Evolutionary conservation across 2,888 invertebrate genomes (phyloP).

Genomic region (Coelopa pilipes): DNA sequence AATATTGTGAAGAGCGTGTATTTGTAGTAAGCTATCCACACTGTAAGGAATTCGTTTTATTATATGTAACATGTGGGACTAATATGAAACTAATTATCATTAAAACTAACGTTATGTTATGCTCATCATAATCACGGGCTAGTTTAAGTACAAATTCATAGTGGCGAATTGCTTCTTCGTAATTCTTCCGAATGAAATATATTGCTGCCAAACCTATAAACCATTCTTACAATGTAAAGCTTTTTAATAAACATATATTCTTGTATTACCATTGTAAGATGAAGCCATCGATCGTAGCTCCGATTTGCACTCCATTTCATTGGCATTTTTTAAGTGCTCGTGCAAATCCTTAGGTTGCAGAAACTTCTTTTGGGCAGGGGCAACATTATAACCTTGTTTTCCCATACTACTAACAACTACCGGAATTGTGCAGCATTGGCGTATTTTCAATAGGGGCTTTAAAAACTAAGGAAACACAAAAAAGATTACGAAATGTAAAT

Average conservation of each 20-base stretch:
- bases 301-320: conserved; percentile 72
- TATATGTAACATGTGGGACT: neutral
- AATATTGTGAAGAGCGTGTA: conserved; percentile 77
- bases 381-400: conserved; percentile 53
- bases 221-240: neutral
- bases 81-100: neutral
- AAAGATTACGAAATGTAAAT: conserved; percentile 2
- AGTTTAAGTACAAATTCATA: conserved; percentile 74
- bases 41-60: conserved; percentile 45
- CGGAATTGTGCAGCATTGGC: conserved; percentile 80
- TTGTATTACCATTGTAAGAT: conserved; percentile 71
- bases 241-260: no score
- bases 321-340: conserved; percentile 73
- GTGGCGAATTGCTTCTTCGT: conserved; percentile 69
- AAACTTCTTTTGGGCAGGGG: conserved; percentile 65
- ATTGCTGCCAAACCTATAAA: conserved; percentile 72
- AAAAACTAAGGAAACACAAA: conserved; percentile 65
- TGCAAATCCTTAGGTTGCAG: conserved; percentile 75
- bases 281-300: conserved; percentile 73
- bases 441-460: conserved; percentile 73
- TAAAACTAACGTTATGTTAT: conserved; percentile 54
- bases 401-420: conserved; percentile 64
- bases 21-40: conserved; percentile 74
- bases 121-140: conserved; percentile 56
- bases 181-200: conserved; percentile 70